These are phyloP conservation scores for Ruditapes philippinarum DNA, from an alignment of 1,140 invertebrate species.

Conservation along the genomic window DNA sequence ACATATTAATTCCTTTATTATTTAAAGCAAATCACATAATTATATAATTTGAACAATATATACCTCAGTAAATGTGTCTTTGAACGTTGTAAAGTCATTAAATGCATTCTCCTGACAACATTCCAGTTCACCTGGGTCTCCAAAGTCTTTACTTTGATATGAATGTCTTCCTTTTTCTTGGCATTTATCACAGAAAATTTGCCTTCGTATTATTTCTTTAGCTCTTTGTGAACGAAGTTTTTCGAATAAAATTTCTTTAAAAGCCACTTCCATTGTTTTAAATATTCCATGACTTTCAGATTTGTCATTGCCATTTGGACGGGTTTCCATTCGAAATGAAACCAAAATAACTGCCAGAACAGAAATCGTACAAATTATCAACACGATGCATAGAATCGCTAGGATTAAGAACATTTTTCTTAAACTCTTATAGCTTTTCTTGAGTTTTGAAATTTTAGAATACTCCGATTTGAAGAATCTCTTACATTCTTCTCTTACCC, in stretches of 20 bases:
- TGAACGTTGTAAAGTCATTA: too few species aligned
- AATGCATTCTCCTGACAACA: neutral
- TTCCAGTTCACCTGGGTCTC: neutral
- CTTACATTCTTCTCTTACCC: neutral
- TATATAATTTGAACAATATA: too few species aligned
- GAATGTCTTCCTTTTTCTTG: neutral
- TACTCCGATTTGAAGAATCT: neutral
- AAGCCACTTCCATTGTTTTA: neutral
- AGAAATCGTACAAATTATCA: neutral
- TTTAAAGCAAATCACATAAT: too few species aligned
- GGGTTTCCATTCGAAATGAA: neutral
- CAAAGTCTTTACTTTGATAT: neutral
- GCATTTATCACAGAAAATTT: neutral
- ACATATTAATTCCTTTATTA: too few species aligned
- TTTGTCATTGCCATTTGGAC: neutral
- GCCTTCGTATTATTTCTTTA: neutral
- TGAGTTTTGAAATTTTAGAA: neutral
- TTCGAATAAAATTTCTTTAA: neutral
- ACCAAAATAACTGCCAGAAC: neutral
- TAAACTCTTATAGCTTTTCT: neutral
- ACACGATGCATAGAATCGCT: neutral
- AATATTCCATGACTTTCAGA: neutral
- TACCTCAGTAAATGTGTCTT: too few species aligned
- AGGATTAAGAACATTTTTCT: neutral
- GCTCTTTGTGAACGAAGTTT: neutral